A percentile compares a stretch with the other conserved stretches of the same genome.
Conservation (phyloP, 2,797 vertebrate genomes). For the Toxotes lorentzi region DNA sequence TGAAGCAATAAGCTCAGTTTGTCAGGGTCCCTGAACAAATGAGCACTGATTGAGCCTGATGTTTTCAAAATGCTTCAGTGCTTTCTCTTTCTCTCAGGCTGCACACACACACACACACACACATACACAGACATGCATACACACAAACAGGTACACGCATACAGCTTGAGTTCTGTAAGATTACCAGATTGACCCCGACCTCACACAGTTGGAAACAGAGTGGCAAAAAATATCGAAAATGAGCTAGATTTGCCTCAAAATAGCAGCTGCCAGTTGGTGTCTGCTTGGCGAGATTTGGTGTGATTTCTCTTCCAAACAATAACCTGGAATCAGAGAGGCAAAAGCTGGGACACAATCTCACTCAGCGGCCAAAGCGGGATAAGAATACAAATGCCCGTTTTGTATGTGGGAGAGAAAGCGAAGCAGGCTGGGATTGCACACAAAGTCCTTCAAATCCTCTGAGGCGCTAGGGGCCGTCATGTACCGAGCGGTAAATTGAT, state of each 20-base stretch:
- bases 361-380: constrained; percentile 67
- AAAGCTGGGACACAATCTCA: constrained; percentile 66
- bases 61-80: constrained; percentile 75
- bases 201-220: constrained; percentile 28
- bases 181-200: constrained; percentile 49
- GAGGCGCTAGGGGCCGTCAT: constrained; percentile 81
- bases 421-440: constrained; percentile 76
- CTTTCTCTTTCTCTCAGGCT: constrained; percentile 25
- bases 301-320: constrained; percentile 63
- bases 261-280: constrained; percentile 45
- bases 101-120: neutral
- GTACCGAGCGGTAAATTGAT: constrained; percentile 85
- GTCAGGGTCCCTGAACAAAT: constrained; percentile 81
- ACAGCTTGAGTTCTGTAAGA: constrained; percentile 17
- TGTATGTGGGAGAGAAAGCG: constrained; percentile 74
- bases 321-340: constrained; percentile 68
- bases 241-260: constrained; percentile 39
- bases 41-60: constrained; percentile 81
- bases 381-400: constrained; percentile 79
- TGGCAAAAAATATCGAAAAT: neutral
- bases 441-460: constrained; percentile 82
- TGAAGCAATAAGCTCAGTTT: constrained; percentile 70
- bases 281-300: constrained; percentile 47
- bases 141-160: constrained; percentile 13
- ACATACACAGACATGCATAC: neutral